phyloP scores from a whole-genome alignment of 37 sponge, comb jelly and placozoan genomes.

The Petrosia ficiformis region DNA sequence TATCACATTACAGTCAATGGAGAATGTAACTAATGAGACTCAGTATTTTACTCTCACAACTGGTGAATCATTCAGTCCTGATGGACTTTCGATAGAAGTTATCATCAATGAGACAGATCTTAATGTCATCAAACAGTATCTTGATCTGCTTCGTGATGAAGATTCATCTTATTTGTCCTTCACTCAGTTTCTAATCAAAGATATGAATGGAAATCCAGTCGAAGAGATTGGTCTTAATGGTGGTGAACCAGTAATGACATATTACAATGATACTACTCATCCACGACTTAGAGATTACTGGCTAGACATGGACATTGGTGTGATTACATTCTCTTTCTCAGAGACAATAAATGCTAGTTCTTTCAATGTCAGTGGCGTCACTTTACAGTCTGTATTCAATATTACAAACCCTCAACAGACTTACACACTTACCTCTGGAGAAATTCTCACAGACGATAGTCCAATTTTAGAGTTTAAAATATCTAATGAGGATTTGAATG shows the following conservation, averaged over 20 bases:
- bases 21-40: slow-evolving; percentile 23
- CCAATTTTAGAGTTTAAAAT: slow-evolving; percentile 47
- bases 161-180: slow-evolving; percentile 67
- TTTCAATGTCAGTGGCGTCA: slow-evolving; percentile 30
- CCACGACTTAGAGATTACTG: slow-evolving; percentile 53
- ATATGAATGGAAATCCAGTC: slow-evolving; percentile 82
- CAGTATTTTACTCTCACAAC: slow-evolving; percentile 47
- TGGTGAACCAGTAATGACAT: slow-evolving; percentile 34
- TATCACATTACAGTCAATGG: slow-evolving; percentile 69
- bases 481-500: slow-evolving; percentile 68
- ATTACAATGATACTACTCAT: slow-evolving; percentile 48
- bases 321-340: slow-evolving; percentile 65
- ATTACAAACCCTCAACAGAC: slow-evolving; percentile 20
- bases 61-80: slow-evolving; percentile 52
- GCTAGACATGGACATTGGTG: slow-evolving; percentile 76
- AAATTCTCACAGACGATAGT: slow-evolving; percentile 52
- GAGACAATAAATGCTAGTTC: slow-evolving; percentile 81
- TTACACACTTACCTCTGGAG: slow-evolving; percentile 34
- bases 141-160: slow-evolving; percentile 30
- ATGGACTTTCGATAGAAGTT: slow-evolving; percentile 55
- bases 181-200: slow-evolving; percentile 49
- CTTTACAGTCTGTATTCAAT: slow-evolving; percentile 61
- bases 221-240: slow-evolving; percentile 9
- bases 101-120: slow-evolving; percentile 57
- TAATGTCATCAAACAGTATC: slow-evolving; percentile 67